phyloP scores from a whole-genome alignment of 2,113 vertebrate genomes.

The Atrichornis clamosus region DNA sequence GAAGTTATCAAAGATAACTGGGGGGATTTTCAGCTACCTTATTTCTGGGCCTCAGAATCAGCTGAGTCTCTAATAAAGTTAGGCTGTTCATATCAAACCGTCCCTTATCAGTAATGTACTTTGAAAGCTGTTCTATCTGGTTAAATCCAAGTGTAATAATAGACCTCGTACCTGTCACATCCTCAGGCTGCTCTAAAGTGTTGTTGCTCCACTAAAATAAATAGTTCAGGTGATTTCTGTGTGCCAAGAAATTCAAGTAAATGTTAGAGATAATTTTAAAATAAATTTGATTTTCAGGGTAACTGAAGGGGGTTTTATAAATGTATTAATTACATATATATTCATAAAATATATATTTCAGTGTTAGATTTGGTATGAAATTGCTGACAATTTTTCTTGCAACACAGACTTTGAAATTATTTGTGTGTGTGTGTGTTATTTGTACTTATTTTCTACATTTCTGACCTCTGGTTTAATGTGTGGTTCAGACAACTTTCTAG shows the following conservation, averaged over 20 bases:
- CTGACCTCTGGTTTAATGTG: not conserved
- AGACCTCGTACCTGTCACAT: constrained; percentile 40
- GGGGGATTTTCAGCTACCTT: constrained; percentile 5
- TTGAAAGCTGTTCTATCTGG: constrained; percentile 57
- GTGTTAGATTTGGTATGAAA: not conserved
- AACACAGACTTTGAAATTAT: not conserved
- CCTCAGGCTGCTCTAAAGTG: not conserved
- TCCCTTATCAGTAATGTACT: constrained; percentile 48
- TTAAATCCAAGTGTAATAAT: constrained; percentile 58
- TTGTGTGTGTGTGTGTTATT: not conserved
- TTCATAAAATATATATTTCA: not conserved
- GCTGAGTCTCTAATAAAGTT: constrained; percentile 46
- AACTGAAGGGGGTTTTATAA: not conserved
- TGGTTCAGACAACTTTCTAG: not conserved
- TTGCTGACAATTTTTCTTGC: not conserved
- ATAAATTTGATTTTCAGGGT: not conserved
- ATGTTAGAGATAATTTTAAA: not conserved
- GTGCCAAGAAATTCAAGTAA: not conserved
- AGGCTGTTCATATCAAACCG: constrained; percentile 30
- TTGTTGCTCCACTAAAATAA: not conserved
- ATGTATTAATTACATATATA: not conserved
- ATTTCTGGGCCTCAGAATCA: constrained; percentile 43
- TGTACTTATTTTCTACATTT: not conserved
- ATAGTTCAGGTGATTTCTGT: not conserved
- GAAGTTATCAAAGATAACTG: constrained; percentile 18